phyloP scores from a whole-genome alignment of 2,888 invertebrate genomes.

The Euproctis similis region DNA sequence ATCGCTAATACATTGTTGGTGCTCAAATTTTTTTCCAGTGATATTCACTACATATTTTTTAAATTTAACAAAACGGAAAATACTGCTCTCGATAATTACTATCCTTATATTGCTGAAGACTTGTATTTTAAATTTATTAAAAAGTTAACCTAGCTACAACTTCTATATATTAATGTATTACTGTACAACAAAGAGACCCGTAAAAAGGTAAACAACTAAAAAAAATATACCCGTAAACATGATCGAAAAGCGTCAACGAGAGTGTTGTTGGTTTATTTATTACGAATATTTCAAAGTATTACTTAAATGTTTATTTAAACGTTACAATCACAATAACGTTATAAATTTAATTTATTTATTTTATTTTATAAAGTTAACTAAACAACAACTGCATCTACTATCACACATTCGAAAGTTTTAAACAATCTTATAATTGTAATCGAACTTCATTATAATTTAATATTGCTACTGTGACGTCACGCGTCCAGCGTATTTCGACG shows the following conservation, averaged over 20 bases:
- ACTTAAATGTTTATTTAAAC: conserved; percentile 66
- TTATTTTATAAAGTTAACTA: conserved; percentile 73
- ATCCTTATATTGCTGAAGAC: conserved; percentile 56
- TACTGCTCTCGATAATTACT: conserved; percentile 50
- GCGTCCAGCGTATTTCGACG: conserved; percentile 15
- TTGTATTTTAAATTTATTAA: conserved; percentile 64
- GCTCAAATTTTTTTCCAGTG: conserved; percentile 59
- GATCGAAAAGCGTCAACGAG: conserved; percentile 54
- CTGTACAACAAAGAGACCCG: conserved; percentile 69
- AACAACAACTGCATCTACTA: conserved; percentile 77
- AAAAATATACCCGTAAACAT: conserved; percentile 40
- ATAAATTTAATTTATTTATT: conserved; percentile 64
- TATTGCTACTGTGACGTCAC: conserved; percentile 69
- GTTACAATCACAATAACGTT: conserved; percentile 75
- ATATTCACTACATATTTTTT: conserved; percentile 35
- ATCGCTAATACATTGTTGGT: conserved; percentile 60
- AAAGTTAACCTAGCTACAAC: conserved; percentile 73
- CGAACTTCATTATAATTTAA: conserved; percentile 70
- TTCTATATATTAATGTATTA: conserved; percentile 65
- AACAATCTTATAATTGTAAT: conserved; percentile 74
- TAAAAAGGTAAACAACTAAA: conserved; percentile 52
- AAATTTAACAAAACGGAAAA: conserved; percentile 50
- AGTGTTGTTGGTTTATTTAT: conserved; percentile 42
- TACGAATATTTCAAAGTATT: conserved; percentile 54
- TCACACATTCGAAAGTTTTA: conserved; percentile 77